Percentiles rank a stretch among this genome's conserved stretches.
Conservation (phyloP, 2,888 invertebrate species). For the Agonopterix heracliana region DNA sequence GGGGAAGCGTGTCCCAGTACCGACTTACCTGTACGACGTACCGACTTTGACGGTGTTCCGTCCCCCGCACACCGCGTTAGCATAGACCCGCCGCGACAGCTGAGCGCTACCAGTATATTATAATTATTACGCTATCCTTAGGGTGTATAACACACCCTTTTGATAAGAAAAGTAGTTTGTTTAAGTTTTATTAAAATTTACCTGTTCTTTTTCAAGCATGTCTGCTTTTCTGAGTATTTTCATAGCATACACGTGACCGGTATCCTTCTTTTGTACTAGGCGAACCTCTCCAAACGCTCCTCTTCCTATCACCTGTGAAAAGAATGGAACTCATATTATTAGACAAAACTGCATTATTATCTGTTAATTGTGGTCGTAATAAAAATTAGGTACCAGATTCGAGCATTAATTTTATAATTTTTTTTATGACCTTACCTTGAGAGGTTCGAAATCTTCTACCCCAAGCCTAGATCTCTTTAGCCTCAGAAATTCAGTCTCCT, state of each 20-base stretch:
- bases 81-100: too few species aligned
- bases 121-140: too few species aligned
- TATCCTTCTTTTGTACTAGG: conserved; percentile 99
- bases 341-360: background rate
- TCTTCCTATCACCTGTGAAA: conserved; percentile 83
- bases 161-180: too few species aligned
- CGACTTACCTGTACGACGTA: too few species aligned
- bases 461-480: conserved; percentile 96
- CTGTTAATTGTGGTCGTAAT: background rate
- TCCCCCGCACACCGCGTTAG: too few species aligned
- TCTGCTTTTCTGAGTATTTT: conserved; percentile 99
- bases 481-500: conserved; percentile 98
- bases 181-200: conserved; percentile 32
- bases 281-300: conserved; percentile 97
- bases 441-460: conserved; percentile 98
- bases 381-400: too few species aligned
- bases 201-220: conserved; percentile 99
- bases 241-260: conserved; percentile 99
- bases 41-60: too few species aligned
- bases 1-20: too few species aligned
- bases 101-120: too few species aligned
- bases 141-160: too few species aligned
- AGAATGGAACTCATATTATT: background rate
- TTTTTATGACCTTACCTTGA: conserved; percentile 84
- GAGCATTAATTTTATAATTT: too few species aligned